Percentiles rank a stretch among this genome's conserved stretches.
Evolutionary conservation across 1,140 invertebrate genomes (phyloP).

Genomic region (Saccostrea cuccullata): DNA sequence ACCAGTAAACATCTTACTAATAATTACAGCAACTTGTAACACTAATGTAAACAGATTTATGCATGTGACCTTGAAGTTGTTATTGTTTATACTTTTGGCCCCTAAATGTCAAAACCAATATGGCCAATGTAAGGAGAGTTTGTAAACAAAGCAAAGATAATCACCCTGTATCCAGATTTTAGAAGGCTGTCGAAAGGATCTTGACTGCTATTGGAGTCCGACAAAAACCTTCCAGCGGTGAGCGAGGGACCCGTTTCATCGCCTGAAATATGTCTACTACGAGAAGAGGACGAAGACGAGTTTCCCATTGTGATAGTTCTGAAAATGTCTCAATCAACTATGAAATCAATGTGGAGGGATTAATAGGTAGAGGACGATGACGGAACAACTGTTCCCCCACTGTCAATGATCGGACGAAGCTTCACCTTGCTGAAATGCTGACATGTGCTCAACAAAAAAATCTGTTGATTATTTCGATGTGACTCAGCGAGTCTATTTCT

Average conservation of each 20-base stretch:
- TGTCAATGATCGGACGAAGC: conserved; percentile 15
- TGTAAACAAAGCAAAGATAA: conserved; percentile 9
- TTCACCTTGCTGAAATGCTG: conserved; percentile 29
- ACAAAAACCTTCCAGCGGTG: conserved; percentile 62
- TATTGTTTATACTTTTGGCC: not conserved
- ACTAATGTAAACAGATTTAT: not conserved
- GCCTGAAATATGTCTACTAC: conserved; percentile 70
- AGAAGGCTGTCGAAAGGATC: conserved; percentile 46
- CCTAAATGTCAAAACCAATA: not conserved
- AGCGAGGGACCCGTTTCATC: conserved; percentile 72
- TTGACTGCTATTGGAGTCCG: conserved; percentile 15
- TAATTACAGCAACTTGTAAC: not conserved
- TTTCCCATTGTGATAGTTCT: conserved; percentile 65
- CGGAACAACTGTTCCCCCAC: not conserved
- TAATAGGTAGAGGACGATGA: not conserved
- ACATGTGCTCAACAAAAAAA: conserved; percentile 8
- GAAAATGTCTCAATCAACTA: not conserved
- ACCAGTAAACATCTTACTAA: not conserved
- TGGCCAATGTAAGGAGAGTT: not conserved
- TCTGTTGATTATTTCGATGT: conserved; percentile 16
- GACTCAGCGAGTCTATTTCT: not conserved
- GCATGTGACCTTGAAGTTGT: not conserved
- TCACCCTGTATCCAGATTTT: conserved; percentile 46
- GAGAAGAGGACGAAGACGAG: conserved; percentile 58
- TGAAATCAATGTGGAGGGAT: not conserved